These are phyloP conservation scores for Epinephelus malabaricus DNA, from an alignment of 2,797 vertebrate genomes.

Conservation along the genomic window DNA sequence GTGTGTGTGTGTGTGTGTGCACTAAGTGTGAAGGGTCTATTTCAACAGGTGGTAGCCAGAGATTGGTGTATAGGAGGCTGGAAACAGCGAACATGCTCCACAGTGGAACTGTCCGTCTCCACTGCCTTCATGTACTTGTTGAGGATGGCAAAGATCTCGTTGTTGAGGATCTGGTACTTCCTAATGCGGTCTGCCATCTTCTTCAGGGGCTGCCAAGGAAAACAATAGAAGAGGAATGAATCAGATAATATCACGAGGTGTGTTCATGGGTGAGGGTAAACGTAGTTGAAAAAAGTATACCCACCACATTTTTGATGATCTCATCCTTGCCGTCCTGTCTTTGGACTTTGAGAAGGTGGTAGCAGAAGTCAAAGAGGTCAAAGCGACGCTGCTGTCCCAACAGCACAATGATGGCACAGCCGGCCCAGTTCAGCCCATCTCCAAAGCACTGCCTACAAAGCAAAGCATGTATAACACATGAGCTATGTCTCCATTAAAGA, in stretches of 20 bases:
- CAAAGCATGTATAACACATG: neutral
- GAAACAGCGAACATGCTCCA: conserved; percentile 98
- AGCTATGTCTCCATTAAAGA: conserved; percentile 3
- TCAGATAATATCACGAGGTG: neutral
- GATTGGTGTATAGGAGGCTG: conserved; percentile 99
- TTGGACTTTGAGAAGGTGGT: conserved; percentile 98
- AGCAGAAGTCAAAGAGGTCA: conserved; percentile 99
- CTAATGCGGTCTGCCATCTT: conserved; percentile 99
- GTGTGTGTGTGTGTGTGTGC: conserved; percentile 45
- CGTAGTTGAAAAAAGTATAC: conserved; percentile 43
- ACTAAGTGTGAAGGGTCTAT: conserved; percentile 58
- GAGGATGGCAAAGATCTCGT: conserved; percentile 98
- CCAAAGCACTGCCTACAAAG: conserved; percentile 95
- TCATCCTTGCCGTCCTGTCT: conserved; percentile 98
- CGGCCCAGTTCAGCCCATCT: conserved; percentile 98
- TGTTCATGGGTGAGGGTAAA: neutral
- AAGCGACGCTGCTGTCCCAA: conserved; percentile 98
- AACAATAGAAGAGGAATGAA: neutral
- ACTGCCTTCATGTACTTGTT: conserved; percentile 99
- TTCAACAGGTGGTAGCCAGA: conserved; percentile 96
- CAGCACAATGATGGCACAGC: conserved; percentile 97
- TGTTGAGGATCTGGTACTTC: conserved; percentile 99
- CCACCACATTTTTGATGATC: conserved; percentile 99
- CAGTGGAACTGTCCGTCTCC: conserved; percentile 98
- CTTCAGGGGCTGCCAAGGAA: conserved; percentile 91